phyloP scores from a whole-genome alignment of 2,888 invertebrate genomes.

The Tetranychus piercei region DNA sequence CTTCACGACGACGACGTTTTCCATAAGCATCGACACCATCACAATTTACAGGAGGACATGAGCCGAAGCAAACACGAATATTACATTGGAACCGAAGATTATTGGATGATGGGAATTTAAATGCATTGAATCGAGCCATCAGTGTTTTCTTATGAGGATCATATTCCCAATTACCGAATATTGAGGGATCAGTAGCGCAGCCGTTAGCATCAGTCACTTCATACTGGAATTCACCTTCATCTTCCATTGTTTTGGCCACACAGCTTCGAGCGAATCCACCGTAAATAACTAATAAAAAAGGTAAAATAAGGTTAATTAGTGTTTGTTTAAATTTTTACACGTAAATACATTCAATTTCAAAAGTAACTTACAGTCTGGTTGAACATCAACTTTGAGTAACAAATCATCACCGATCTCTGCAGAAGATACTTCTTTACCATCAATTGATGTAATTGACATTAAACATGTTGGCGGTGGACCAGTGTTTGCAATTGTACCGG shows the following conservation, averaged over 20 bases:
- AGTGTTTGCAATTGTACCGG: conserved; percentile 82
- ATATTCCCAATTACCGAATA: conserved; percentile 83
- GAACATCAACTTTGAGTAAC: conserved; percentile 63
- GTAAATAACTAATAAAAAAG: conserved; percentile 36
- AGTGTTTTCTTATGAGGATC: conserved; percentile 65
- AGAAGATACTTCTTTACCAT: conserved; percentile 68
- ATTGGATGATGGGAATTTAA: conserved; percentile 84
- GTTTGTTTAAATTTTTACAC: not conserved
- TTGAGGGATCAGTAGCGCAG: conserved; percentile 74
- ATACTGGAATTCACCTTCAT: conserved; percentile 64
- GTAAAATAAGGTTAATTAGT: conserved; percentile 9
- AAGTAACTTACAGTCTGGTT: conserved; percentile 39
- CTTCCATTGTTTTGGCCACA: conserved; percentile 64
- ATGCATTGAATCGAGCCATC: conserved; percentile 73
- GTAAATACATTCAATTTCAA: conserved; percentile 31
- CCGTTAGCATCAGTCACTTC: conserved; percentile 82
- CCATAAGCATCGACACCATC: conserved; percentile 77
- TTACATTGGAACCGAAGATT: conserved; percentile 88
- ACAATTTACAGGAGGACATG: conserved; percentile 85
- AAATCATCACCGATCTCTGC: conserved; percentile 81
- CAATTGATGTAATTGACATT: conserved; percentile 71
- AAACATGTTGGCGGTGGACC: conserved; percentile 79
- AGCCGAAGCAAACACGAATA: conserved; percentile 80
- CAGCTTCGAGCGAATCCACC: conserved; percentile 83
- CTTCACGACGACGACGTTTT: conserved; percentile 40